Conservation (phyloP, 2,888 invertebrate species). For the Stenotaenia linearis region DNA sequence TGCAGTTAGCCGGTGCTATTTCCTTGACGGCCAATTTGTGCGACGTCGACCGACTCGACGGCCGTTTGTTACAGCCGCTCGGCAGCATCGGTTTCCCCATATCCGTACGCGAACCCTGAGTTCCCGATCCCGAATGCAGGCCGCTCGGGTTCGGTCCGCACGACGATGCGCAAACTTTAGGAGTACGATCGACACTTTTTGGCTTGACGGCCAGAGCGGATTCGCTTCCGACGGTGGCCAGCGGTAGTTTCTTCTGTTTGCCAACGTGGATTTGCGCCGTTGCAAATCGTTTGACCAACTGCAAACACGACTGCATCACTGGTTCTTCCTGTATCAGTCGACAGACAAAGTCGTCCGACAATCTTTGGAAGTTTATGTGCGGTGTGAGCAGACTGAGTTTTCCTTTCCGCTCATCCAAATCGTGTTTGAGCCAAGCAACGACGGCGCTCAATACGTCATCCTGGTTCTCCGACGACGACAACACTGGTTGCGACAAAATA, state of each 20-base stretch:
- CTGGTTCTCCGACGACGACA: neutral
- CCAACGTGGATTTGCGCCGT: neutral
- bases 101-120: neutral
- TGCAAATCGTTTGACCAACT: neutral
- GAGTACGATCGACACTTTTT: neutral
- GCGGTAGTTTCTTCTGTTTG: neutral
- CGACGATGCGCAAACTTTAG: neutral
- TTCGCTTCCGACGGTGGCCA: neutral
- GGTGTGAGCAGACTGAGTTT: neutral
- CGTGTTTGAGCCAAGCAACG: conserved; percentile 7
- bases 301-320: neutral
- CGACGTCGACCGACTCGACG: neutral
- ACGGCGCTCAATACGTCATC: neutral
- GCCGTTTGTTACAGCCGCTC: neutral
- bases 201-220: neutral
- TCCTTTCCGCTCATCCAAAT: neutral
- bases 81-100: neutral
- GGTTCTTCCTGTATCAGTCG: neutral
- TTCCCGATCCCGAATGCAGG: too few relatives aligned
- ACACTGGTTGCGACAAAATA: neutral
- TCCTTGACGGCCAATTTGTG: neutral
- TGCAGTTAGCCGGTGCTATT: neutral
- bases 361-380: neutral
- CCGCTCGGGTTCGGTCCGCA: neutral
- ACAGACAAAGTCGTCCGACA: neutral